These are phyloP conservation scores for Mamestra brassicae DNA, from an alignment of 2,888 invertebrate species.

Conservation along the genomic window DNA sequence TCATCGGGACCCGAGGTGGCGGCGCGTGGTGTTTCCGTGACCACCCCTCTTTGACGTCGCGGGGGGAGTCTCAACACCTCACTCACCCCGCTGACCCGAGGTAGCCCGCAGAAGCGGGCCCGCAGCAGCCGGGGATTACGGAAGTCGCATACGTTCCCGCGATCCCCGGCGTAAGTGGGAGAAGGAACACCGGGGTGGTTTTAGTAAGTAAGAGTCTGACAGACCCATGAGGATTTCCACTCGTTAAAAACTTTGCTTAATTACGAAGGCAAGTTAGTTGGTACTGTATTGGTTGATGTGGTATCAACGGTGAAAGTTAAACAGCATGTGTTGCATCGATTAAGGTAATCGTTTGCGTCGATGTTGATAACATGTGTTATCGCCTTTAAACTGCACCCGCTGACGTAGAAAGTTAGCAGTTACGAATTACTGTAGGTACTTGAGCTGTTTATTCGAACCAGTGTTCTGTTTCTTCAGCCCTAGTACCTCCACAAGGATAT, in stretches of 20 bases:
- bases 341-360: conserved; percentile 40
- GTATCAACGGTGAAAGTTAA: conserved; percentile 35
- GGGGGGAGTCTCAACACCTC: no score
- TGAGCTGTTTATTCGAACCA: neutral
- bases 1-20: no score
- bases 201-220: no score
- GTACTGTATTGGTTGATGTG: neutral
- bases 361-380: conserved; percentile 44
- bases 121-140: no score
- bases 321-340: conserved; percentile 38
- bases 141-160: no score
- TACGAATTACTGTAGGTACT: conserved; percentile 3
- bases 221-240: no score
- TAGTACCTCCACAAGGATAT: neutral
- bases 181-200: no score
- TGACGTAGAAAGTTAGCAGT: conserved; percentile 35
- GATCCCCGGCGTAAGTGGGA: no score
- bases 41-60: no score
- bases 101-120: no score
- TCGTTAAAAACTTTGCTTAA: neutral
- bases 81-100: no score
- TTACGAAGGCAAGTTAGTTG: neutral
- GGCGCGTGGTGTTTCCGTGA: no score
- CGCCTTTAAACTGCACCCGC: conserved; percentile 25
- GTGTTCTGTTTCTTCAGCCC: neutral